Evolutionary conservation across 53 echinoderm and acorn worm species (phyloP).

Genomic region (Holothuria scabra): DNA sequence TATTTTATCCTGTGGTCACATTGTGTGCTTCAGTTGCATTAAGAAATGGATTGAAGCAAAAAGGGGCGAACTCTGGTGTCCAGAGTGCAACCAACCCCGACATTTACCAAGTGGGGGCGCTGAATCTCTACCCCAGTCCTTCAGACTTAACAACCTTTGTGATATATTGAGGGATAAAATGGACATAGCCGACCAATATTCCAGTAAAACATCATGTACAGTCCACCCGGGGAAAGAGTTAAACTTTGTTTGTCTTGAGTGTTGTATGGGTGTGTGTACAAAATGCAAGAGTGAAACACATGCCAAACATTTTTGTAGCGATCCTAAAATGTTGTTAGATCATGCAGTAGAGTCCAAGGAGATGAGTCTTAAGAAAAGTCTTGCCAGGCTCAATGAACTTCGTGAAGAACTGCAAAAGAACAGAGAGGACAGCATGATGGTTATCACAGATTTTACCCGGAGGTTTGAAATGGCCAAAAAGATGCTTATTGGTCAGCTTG

Average conservation of each 20-base stretch:
- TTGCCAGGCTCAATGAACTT: constrained; percentile 38
- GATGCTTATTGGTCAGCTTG: constrained; percentile 56
- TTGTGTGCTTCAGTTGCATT: constrained; percentile 59
- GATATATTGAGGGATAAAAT: constrained; percentile 42
- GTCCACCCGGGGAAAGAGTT: constrained; percentile 47
- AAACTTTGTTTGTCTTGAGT: constrained; percentile 50
- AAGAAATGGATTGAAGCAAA: constrained; percentile 43
- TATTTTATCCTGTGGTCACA: constrained; percentile 62
- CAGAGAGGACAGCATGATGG: constrained; percentile 21
- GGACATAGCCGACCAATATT: neutral
- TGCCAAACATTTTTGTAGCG: constrained; percentile 29
- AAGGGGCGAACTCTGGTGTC: constrained; percentile 41
- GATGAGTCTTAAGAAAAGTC: constrained; percentile 6
- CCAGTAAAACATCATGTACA: constrained; percentile 40
- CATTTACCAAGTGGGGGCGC: constrained; percentile 50
- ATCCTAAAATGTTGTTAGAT: constrained; percentile 37
- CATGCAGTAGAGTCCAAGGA: constrained; percentile 27
- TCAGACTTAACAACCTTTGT: constrained; percentile 50
- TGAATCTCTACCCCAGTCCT: constrained; percentile 53
- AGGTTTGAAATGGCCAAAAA: constrained; percentile 58
- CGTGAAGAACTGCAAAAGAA: constrained; percentile 19
- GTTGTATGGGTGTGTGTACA: constrained; percentile 47
- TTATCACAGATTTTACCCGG: constrained; percentile 49
- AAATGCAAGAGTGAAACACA: constrained; percentile 37
- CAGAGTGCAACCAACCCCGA: constrained; percentile 52